Evolutionary conservation across 2,113 vertebrate genomes (phyloP).

Genomic region (Leuciscus idus): DNA sequence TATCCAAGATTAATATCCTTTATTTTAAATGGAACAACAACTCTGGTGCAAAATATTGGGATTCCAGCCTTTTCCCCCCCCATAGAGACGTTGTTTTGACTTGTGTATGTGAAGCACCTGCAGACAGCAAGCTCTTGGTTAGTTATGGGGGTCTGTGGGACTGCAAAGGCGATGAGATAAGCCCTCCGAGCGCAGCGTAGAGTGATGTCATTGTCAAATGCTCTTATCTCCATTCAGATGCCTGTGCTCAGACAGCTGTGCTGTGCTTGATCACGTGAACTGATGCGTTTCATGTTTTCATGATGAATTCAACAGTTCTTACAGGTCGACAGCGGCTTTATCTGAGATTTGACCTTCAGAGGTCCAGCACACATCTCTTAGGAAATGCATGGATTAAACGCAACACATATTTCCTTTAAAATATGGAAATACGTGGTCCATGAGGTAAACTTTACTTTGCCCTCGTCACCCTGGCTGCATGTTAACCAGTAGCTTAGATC

Average conservation of each 20-base stretch:
- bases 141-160: not conserved
- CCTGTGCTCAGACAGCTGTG: slow-evolving; percentile 9
- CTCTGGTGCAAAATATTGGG: not conserved
- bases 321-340: not conserved
- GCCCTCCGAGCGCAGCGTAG: not conserved
- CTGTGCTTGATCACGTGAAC: slow-evolving; percentile 7
- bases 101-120: not conserved
- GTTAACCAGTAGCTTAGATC: slow-evolving; percentile 47
- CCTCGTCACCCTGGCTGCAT: not conserved
- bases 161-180: slow-evolving; percentile 34
- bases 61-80: not conserved
- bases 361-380: not conserved
- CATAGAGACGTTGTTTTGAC: not conserved
- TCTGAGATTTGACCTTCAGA: slow-evolving; percentile 25
- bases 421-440: not conserved
- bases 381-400: not conserved
- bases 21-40: not conserved
- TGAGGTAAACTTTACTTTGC: not conserved
- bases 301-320: slow-evolving; percentile 9
- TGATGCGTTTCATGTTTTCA: slow-evolving; percentile 21
- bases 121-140: not conserved
- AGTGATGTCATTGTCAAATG: slow-evolving; percentile 27
- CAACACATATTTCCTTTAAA: not conserved
- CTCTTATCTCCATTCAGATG: slow-evolving; percentile 10
- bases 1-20: too few species aligned